Conservation (phyloP, 1,140 invertebrate species). For the Triops cancriformis region DNA sequence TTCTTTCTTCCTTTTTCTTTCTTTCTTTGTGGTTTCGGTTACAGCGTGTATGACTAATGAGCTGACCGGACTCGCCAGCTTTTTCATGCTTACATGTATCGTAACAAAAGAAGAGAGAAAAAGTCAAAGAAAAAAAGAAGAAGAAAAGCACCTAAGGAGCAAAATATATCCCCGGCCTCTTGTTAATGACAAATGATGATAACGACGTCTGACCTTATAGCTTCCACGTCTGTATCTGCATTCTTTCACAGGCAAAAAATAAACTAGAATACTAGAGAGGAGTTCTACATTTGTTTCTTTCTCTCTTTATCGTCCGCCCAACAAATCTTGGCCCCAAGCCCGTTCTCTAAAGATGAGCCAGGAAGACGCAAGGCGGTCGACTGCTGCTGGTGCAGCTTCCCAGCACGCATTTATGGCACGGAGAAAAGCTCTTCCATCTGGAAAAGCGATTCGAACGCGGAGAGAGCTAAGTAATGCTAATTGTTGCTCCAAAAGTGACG, state of each 20-base stretch:
- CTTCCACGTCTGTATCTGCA: neutral
- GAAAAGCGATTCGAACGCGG: neutral
- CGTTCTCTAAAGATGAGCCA: neutral
- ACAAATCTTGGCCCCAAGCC: neutral
- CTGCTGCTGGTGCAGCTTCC: neutral
- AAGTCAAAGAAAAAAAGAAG: too few relatives aligned
- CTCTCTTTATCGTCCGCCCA: neutral
- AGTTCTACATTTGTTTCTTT: neutral
- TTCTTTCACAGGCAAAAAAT: too few relatives aligned
- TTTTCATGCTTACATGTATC: neutral
- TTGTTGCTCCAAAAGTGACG: neutral
- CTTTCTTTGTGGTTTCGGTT: neutral
- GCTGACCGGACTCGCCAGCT: neutral
- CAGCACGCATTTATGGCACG: neutral
- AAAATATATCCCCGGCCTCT: neutral
- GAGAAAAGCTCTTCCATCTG: constrained; percentile 7
- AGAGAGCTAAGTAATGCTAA: neutral
- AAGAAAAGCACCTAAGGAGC: neutral
- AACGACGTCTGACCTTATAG: constrained; percentile 9
- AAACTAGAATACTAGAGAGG: neutral
- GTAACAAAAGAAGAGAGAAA: neutral
- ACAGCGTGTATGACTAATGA: neutral
- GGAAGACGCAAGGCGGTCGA: neutral
- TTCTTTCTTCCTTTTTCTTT: too few relatives aligned
- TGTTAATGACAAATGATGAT: constrained; percentile 6